Base-by-base conservation (phyloP, 2,113 vertebrate species). In the Crotalus tigris region DNA sequence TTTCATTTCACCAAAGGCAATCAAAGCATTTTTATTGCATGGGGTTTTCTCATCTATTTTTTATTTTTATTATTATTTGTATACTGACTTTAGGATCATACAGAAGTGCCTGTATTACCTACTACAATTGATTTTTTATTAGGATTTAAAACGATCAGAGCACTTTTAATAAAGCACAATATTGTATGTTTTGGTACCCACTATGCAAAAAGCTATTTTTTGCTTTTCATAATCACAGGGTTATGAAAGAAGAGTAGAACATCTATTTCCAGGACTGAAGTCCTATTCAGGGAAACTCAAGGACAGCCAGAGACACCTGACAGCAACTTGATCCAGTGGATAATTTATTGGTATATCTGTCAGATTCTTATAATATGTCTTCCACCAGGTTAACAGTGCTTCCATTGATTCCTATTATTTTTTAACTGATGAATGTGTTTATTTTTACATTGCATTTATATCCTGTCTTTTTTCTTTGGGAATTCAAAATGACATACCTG, bases 101-200 rank as follows among this genome's bases (percentile, higher is more conserved):
- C 75, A 57, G 61, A 81, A 81, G 21, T 46, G 23, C 94, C 85
- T 93, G 26, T 87, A 93, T 54, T 29, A 54, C 89, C 55, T 92
- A 90, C 6, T 24, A 54, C 90, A 75, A 13, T 21, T 81, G 64
- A 89, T 88, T 9, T 53, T 93, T 93, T 94, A 90, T 53, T 29
- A 92, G 58, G 0, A 53, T 90, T 92, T 10, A 29, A 91, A n/a
- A 86, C 4, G 0, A 91, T 95, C 91, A 86, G 29, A 11, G 26
- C 44, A 51, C 59, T 87, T 86, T 15, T 24, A 49, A 85, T 59
- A 57, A 90, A 46, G 51, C 29, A 89, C 21, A 49, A 44, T 39
- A 81, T 81, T 33, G 69, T 5, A 39, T 81, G 3, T 39, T 81
- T 81, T 10, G 6, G 7, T 44, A 81, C 7, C 33, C 0, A 7